Base-by-base conservation (phyloP, 37 sponge, comb jelly and placozoan genomes). In the Eunapius fragilis region DNA sequence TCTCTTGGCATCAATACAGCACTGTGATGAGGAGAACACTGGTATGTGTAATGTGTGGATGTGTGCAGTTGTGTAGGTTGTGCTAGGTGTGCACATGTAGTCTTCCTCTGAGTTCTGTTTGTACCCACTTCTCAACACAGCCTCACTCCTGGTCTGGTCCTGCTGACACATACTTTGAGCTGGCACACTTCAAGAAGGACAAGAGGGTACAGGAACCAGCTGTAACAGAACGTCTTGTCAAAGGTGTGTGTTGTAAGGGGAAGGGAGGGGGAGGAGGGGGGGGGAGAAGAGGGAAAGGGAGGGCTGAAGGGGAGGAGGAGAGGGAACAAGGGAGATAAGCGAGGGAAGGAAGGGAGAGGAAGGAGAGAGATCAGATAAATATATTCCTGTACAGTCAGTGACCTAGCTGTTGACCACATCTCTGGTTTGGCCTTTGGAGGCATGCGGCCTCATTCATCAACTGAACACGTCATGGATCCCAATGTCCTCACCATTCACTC, bases 1-100 rank as follows among this genome's bases (percentile, higher is more conserved):
- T 93, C 34, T 93, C 93, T 49, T 93, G 93, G 93, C 93, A 93
- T 9, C 93, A 93, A 77, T 93, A 85, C 72, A 89, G 90, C 70
- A 41, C 70, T 58, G 76, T 90, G 22, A 31, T 93, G 71, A 82
- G 82, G 26, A 58, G 58, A 19, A 75, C 32, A 45, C 67, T 93
- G 93, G 93, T 93, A 37, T 70, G 85, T 26, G 22, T 67, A 27
- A 2, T 33, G 37, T n/a, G 83, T 82, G 77, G 23, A 69, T 30
- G 27, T 72, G 73, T 70, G 24, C 4, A 9, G n/a, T n/a, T 32
- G 7, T 75, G 35, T 32, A 26, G 19, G 48, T 24, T 7, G 37
- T 49, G 37, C 12, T 78, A 58, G 45, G 67, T 81, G 35, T 45
- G 79, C 36, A 27, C 36, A 10, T 78, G 78, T 12, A 28, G 26